Percentiles rank a stretch among this genome's conserved stretches.
These are phyloP conservation scores for Arctocebus calabarensis DNA, from an alignment of 2,797 vertebrate species.

Conservation along the genomic window DNA sequence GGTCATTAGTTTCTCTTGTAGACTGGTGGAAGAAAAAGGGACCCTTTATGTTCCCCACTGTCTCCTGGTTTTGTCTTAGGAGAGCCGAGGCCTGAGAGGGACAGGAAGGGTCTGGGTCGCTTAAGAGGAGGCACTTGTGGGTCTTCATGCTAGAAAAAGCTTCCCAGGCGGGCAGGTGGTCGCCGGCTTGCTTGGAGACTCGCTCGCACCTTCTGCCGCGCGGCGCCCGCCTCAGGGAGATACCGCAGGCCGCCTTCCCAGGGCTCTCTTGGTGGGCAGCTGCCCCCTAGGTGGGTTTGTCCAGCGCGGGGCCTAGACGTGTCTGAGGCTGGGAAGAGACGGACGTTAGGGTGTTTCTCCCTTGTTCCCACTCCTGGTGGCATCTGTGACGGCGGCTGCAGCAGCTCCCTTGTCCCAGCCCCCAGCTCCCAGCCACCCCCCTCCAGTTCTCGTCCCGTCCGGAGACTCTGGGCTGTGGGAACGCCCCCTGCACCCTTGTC, in stretches of 20 bases:
- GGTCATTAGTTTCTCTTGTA: not conserved
- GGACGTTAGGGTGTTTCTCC: not conserved
- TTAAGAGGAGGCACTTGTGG: not conserved
- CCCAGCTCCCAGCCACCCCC: not conserved
- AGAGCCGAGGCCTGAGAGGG: not conserved
- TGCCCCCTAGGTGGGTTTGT: not conserved
- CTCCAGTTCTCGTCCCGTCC: not conserved
- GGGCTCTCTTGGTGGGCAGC: not conserved
- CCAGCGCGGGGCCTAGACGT: accelerated
- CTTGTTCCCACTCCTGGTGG: not conserved
- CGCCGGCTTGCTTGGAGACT: too few species aligned
- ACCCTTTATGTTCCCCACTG: not conserved
- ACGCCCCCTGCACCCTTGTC: not conserved
- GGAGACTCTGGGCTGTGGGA: not conserved
- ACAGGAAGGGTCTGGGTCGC: not conserved
- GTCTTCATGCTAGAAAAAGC: not conserved
- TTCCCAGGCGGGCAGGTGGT: not conserved
- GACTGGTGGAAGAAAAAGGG: not conserved
- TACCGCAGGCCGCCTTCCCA: not conserved
- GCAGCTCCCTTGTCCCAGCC: not conserved
- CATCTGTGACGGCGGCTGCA: not conserved
- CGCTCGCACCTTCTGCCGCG: not conserved
- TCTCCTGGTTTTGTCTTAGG: not conserved
- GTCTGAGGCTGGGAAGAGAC: not conserved
- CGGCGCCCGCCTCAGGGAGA: not conserved